These are phyloP conservation scores for Pharmacophagus antenor DNA, from an alignment of 2,888 invertebrate genomes.

Conservation along the genomic window DNA sequence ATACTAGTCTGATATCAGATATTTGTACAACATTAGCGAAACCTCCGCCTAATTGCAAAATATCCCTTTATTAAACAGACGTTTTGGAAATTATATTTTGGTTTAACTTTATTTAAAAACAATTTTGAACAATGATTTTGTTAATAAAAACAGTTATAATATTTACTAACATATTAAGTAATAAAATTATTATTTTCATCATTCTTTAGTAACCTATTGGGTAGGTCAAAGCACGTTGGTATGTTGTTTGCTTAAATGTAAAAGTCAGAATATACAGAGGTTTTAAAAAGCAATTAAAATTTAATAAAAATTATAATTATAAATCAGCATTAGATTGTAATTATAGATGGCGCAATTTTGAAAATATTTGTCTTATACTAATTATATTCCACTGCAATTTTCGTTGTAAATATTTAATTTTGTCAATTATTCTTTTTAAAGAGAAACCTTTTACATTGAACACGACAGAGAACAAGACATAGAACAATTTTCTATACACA, in stretches of 20 bases:
- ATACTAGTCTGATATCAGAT: constrained; percentile 39
- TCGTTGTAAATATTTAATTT: too few species aligned
- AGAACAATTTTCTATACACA: neutral
- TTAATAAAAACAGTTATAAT: too few species aligned
- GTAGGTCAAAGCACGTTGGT: too few species aligned
- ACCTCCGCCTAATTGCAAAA: constrained; percentile 37
- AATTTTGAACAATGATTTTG: neutral
- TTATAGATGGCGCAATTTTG: too few species aligned
- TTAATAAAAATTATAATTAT: neutral
- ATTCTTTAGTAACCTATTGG: neutral
- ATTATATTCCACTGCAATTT: too few species aligned
- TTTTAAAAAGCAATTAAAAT: neutral
- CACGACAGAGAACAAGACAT: neutral
- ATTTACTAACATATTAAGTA: too few species aligned
- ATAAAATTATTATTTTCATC: too few species aligned
- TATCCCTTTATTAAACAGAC: neutral
- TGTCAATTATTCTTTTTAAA: neutral
- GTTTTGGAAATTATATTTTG: neutral
- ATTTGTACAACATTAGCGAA: constrained; percentile 35
- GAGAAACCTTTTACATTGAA: neutral
- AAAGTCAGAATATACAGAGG: neutral
- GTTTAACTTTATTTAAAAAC: neutral
- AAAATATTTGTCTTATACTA: too few species aligned
- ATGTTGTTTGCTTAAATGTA: neutral
- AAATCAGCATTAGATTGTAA: neutral